A percentile compares a stretch with the other conserved stretches of the same genome.
phyloP scores from a whole-genome alignment of 2,113 vertebrate genomes.

The Callipepla californica region DNA sequence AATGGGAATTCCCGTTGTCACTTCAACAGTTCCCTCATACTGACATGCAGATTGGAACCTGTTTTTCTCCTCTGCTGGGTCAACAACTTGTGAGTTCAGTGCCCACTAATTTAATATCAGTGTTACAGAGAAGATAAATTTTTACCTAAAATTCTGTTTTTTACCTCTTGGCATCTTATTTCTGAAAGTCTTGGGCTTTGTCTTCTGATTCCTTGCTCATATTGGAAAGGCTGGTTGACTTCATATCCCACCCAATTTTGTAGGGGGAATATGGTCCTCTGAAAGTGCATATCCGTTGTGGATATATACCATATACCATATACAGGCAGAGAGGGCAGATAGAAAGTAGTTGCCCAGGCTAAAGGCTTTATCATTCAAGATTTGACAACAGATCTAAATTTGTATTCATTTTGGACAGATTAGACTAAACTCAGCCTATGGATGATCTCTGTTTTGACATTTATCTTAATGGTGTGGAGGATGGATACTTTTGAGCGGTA shows the following conservation, averaged over 20 bases:
- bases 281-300: background rate
- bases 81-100: background rate
- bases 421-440: constrained; percentile 55
- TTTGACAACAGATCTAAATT: constrained; percentile 61
- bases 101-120: rapidly evolving
- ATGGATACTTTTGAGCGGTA: constrained; percentile 51
- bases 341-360: background rate
- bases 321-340: background rate
- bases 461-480: constrained; percentile 57
- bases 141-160: background rate
- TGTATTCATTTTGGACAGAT: constrained; percentile 54
- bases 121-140: background rate
- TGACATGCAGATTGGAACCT: background rate
- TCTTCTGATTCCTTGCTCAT: background rate
- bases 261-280: background rate
- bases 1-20: background rate
- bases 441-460: constrained; percentile 64
- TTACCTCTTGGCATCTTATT: background rate
- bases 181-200: background rate
- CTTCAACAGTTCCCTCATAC: background rate
- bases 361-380: constrained; percentile 27
- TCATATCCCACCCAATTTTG: background rate
- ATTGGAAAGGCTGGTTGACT: background rate
- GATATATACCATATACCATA: background rate
- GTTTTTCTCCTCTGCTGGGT: background rate